phyloP scores from a whole-genome alignment of 2,888 invertebrate species.

The Nemapogon koenigi region DNA sequence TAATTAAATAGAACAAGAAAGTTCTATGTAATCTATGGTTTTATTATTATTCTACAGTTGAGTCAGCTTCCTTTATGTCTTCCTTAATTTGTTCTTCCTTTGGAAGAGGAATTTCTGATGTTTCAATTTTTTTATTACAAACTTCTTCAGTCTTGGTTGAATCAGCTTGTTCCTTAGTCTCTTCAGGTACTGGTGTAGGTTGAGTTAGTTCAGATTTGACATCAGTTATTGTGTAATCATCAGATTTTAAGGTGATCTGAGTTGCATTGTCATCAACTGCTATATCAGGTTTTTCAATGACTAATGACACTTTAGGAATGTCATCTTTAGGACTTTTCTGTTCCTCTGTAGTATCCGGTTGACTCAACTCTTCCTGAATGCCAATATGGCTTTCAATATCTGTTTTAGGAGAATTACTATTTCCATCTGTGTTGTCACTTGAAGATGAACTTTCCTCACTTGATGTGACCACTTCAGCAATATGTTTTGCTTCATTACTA shows the following conservation, averaged over 20 bases:
- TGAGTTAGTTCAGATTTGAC: constrained; percentile 42
- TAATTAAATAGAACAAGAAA: no score
- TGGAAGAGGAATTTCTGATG: constrained; percentile 14
- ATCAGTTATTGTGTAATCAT: constrained; percentile 50
- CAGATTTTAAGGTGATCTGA: constrained; percentile 28
- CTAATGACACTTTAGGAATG: constrained; percentile 19
- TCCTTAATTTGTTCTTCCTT: constrained; percentile 23
- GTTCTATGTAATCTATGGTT: no score
- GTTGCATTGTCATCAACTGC: constrained; percentile 18
- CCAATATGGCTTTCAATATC: constrained; percentile 33
- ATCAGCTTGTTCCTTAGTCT: constrained; percentile 16
- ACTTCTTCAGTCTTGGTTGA: constrained; percentile 17
- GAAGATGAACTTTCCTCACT: constrained; percentile 56
- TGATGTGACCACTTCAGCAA: constrained; percentile 43
- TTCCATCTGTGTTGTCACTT: constrained; percentile 53
- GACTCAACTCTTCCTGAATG: constrained; percentile 32
- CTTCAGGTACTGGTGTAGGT: constrained; percentile 23
- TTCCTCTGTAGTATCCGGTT: constrained; percentile 24
- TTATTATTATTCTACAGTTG: no score
- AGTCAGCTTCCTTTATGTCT: constrained; percentile 18
- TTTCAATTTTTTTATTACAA: constrained; percentile 10
- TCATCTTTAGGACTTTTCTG: constrained; percentile 20
- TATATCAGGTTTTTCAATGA: constrained; percentile 9
- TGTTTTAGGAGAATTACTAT: constrained; percentile 49
- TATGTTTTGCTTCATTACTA: constrained; percentile 33